These are phyloP conservation scores for Sphecodes monilicornis DNA, from an alignment of 2,888 invertebrate genomes.

Conservation along the genomic window DNA sequence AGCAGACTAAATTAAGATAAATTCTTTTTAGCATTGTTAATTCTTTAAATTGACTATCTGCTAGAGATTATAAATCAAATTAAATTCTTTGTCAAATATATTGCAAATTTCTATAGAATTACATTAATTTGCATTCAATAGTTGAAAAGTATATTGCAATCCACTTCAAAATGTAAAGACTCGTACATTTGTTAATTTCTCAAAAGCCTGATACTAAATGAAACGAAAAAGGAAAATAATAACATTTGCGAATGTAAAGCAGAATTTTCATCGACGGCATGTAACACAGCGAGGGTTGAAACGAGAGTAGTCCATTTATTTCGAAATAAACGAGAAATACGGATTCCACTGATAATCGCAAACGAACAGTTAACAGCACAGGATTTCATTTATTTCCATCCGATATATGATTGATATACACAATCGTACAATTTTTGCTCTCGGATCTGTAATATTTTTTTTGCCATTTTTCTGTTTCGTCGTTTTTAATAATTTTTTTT, in stretches of 20 bases:
- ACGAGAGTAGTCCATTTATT: constrained; percentile 12
- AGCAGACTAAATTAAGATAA: background rate
- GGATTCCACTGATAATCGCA: constrained; percentile 27
- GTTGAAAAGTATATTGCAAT: background rate
- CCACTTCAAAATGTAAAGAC: background rate
- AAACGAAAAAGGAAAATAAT: background rate
- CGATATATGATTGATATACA: constrained; percentile 55
- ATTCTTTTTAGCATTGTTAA: background rate
- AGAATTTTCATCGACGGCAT: background rate
- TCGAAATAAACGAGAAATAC: constrained; percentile 21
- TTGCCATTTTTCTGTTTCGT: background rate
- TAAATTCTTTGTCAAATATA: background rate
- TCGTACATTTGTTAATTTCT: background rate
- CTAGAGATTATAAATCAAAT: too few relatives aligned
- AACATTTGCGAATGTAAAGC: background rate
- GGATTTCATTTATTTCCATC: constrained; percentile 44
- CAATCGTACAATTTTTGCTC: constrained; percentile 43
- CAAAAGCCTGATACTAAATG: background rate
- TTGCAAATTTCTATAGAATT: background rate
- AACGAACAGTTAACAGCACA: constrained; percentile 52
- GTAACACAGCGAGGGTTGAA: background rate
- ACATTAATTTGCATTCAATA: background rate
- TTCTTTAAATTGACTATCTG: too few relatives aligned
- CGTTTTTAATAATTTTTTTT: background rate
- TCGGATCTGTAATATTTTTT: constrained; percentile 27